Conservation (phyloP, 2,888 invertebrate species). For the Athripsodes cinereus region DNA sequence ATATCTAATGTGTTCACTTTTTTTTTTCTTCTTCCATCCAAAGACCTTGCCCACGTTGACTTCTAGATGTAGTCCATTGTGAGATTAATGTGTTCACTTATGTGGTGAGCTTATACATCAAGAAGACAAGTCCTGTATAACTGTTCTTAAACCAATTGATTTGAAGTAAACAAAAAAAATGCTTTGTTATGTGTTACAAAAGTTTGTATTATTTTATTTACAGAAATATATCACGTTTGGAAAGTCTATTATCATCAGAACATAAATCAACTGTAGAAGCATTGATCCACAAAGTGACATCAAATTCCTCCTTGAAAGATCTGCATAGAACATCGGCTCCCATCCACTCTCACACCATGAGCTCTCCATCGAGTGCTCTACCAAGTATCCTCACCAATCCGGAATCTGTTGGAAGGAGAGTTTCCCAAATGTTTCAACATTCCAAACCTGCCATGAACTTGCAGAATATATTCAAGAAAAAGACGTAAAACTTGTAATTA, state of each 20-base stretch:
- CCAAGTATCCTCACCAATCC: constrained; percentile 38
- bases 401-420: constrained; percentile 41
- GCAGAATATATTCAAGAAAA: constrained; percentile 48
- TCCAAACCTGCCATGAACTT: constrained; percentile 46
- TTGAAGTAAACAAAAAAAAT: too few species aligned
- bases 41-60: too few species aligned
- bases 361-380: constrained; percentile 28
- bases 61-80: too few species aligned
- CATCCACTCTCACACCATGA: background rate
- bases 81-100: too few species aligned
- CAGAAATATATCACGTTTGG: constrained; percentile 45
- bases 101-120: too few species aligned
- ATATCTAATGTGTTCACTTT: too few species aligned
- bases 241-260: constrained; percentile 37
- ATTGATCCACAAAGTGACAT: constrained; percentile 37
- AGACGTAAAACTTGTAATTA: constrained; percentile 35
- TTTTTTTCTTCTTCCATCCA: too few species aligned
- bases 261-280: constrained; percentile 43
- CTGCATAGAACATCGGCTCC: constrained; percentile 20
- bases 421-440: constrained; percentile 47
- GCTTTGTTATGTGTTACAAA: background rate
- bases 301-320: constrained; percentile 27
- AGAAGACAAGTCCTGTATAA: too few species aligned
- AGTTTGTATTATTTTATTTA: constrained; percentile 4
- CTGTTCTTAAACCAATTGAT: too few species aligned